A percentile compares a stretch with the other conserved stretches of the same genome.
phyloP scores from a whole-genome alignment of 2,797 vertebrate genomes.

The Takifugu rubripes region DNA sequence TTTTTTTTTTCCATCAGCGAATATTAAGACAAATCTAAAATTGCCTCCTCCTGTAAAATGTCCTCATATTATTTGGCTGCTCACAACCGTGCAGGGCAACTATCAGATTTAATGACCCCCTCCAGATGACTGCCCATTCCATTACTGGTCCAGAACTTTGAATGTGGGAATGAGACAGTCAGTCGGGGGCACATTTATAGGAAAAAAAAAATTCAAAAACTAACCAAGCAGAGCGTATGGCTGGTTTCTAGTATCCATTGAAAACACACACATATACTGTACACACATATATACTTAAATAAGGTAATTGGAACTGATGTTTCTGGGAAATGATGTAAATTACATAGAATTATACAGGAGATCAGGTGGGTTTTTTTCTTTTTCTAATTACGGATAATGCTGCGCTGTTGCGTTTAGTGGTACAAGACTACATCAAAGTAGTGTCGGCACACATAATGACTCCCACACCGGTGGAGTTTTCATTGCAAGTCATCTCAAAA shows the following conservation, averaged over 20 bases:
- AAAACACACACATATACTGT: no score
- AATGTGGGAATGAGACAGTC: constrained; percentile 25
- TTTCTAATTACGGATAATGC: constrained; percentile 1
- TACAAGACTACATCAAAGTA: constrained; percentile 46
- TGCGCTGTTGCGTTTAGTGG: constrained; percentile 17
- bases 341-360: no score
- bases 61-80: constrained; percentile 47
- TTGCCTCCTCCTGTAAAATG: constrained; percentile 44
- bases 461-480: constrained; percentile 56
- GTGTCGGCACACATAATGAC: constrained; percentile 42
- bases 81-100: constrained; percentile 52
- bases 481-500: constrained; percentile 65
- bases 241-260: no score
- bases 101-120: constrained; percentile 51
- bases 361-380: background rate
- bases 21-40: constrained; percentile 19
- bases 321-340: no score
- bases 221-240: background rate
- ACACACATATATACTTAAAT: no score
- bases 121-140: constrained; percentile 42
- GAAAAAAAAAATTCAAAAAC: background rate
- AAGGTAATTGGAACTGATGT: no score
- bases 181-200: constrained; percentile 2
- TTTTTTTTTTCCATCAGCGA: constrained; percentile 18
- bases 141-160: constrained; percentile 40